Conservation (phyloP, 2,113 vertebrate genomes). For the Piaya cayana region DNA sequence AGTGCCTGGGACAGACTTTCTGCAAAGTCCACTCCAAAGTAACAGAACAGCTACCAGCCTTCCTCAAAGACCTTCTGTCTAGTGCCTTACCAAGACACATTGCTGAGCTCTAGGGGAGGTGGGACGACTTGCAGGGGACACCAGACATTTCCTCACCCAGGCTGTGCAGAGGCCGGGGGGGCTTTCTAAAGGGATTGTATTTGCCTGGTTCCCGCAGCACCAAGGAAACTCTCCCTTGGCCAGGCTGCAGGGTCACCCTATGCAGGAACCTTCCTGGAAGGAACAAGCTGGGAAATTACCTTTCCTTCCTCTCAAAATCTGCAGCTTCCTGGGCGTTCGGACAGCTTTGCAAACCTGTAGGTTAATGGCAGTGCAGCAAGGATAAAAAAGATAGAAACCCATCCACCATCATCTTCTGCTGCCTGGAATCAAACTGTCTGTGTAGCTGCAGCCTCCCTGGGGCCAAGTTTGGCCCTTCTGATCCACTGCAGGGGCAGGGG, state of each 20-base stretch:
- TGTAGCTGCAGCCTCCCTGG: accelerated
- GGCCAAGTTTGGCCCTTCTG: background rate
- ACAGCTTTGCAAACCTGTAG: background rate
- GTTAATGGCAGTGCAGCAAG: background rate
- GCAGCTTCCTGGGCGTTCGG: background rate
- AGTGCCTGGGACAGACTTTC: accelerated
- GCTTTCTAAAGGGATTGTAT: background rate
- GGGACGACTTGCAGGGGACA: background rate
- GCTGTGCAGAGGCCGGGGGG: background rate
- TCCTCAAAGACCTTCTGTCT: background rate
- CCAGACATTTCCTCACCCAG: too few species aligned
- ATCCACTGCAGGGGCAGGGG: accelerated
- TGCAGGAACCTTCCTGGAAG: accelerated
- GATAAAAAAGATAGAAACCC: too few species aligned
- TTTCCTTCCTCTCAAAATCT: background rate
- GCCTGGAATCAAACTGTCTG: accelerated
- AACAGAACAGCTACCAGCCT: background rate
- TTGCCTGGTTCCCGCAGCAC: background rate
- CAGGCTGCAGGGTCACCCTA: accelerated
- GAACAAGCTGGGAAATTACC: accelerated
- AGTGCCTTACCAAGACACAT: accelerated
- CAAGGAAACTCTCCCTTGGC: background rate
- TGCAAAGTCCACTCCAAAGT: background rate
- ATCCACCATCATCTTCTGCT: background rate
- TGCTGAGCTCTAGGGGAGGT: background rate